Percentiles rank a stretch among this genome's conserved stretches.
These are phyloP conservation scores for Delphinus delphis DNA, from an alignment of 2,113 vertebrate genomes.

Conservation along the genomic window DNA sequence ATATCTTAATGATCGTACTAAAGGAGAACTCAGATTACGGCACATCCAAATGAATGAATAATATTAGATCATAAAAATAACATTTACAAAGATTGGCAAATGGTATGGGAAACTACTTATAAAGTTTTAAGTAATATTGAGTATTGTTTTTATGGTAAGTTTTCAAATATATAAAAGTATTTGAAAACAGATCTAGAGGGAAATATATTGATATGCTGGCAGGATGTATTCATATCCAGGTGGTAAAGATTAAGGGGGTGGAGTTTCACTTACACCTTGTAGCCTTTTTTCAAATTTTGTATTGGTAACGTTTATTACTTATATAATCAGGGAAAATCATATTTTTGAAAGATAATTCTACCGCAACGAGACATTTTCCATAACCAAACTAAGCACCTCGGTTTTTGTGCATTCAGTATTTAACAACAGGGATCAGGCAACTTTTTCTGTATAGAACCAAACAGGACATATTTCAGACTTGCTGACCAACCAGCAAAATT, in stretches of 20 bases:
- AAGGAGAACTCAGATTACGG: not conserved
- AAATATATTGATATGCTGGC: not conserved
- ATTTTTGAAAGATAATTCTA: slow-evolving; percentile 30
- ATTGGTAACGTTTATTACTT: not conserved
- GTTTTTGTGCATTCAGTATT: not conserved
- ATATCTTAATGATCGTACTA: not conserved
- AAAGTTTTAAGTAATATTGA: not conserved
- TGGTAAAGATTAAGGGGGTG: not conserved
- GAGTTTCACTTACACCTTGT: not conserved
- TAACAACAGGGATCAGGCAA: not conserved
- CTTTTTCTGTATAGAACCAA: not conserved
- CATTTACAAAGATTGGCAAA: not conserved
- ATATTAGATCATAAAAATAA: not conserved
- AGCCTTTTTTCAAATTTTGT: not conserved
- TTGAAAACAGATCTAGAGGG: not conserved
- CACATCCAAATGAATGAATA: not conserved
- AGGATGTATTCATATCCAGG: not conserved
- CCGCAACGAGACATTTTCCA: not conserved
- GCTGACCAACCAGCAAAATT: not conserved
- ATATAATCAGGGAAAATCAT: not conserved
- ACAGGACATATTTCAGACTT: not conserved
- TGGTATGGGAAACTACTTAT: not conserved
- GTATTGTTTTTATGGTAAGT: not conserved
- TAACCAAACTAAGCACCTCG: not conserved
- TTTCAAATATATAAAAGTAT: not conserved